Evolutionary conservation across 1,140 invertebrate genomes (phyloP).

Genomic region (Mycetomoellerius zeteki): DNA sequence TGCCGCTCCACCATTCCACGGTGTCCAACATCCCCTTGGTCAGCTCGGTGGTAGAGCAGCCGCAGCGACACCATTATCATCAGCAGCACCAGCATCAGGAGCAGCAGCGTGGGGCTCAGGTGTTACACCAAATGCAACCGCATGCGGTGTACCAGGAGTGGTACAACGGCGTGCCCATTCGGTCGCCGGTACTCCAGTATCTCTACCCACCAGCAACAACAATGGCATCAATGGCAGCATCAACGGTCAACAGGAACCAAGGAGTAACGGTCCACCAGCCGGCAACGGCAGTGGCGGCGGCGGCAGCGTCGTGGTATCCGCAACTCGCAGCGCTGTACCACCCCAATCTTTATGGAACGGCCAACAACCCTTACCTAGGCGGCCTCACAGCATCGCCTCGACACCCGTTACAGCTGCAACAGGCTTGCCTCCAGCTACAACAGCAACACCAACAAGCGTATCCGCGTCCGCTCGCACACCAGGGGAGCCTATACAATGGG

Average conservation of each 20-base stretch:
- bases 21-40: slow-evolving; percentile 75
- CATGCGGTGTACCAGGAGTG: slow-evolving; percentile 69
- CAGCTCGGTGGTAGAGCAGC: slow-evolving; percentile 77
- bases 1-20: slow-evolving; percentile 83
- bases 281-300: slow-evolving; percentile 22
- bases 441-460: slow-evolving; percentile 74
- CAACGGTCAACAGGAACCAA: slow-evolving; percentile 71
- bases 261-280: slow-evolving; percentile 60
- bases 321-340: slow-evolving; percentile 81
- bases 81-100: slow-evolving; percentile 65
- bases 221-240: slow-evolving; percentile 69
- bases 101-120: slow-evolving; percentile 60
- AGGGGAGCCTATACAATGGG: slow-evolving; percentile 82
- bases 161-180: slow-evolving; percentile 82
- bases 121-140: slow-evolving; percentile 63
- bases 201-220: slow-evolving; percentile 72
- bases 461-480: slow-evolving; percentile 78
- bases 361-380: slow-evolving; percentile 81
- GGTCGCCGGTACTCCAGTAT: slow-evolving; percentile 80
- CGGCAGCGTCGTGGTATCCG: slow-evolving; percentile 71
- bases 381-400: slow-evolving; percentile 85
- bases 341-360: slow-evolving; percentile 85
- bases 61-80: slow-evolving; percentile 67
- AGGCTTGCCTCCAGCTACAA: slow-evolving; percentile 77
- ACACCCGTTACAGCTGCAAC: slow-evolving; percentile 80